Percentiles rank a stretch among this genome's conserved stretches.
These are phyloP conservation scores for Caloenas nicobarica DNA, from an alignment of 2,113 vertebrate species.

Conservation along the genomic window DNA sequence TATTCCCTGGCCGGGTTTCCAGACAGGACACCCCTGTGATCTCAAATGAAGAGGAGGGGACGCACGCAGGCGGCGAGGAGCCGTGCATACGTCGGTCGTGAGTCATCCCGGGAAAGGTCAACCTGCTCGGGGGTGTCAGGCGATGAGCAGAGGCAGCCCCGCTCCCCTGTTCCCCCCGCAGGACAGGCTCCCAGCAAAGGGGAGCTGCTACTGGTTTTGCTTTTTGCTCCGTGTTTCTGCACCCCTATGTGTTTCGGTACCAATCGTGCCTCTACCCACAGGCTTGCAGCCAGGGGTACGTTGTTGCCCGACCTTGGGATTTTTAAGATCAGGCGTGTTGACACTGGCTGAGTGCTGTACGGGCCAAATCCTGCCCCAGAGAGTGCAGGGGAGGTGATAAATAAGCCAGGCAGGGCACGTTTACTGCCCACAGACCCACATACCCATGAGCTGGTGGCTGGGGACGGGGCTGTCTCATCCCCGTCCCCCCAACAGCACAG, in stretches of 20 bases:
- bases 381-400: accelerated
- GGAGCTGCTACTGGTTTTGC: background rate
- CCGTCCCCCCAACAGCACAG: no score
- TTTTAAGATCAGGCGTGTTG: background rate
- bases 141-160: accelerated
- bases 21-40: background rate
- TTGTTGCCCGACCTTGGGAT: background rate
- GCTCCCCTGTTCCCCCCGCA: accelerated
- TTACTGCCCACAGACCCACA: background rate
- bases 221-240: background rate
- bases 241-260: accelerated
- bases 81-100: background rate
- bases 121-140: background rate
- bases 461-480: background rate
- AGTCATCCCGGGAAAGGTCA: background rate
- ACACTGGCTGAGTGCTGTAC: accelerated
- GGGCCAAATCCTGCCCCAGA: background rate
- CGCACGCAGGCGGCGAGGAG: background rate
- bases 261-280: accelerated
- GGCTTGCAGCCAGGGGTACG: accelerated
- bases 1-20: background rate
- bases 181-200: background rate
- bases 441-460: accelerated
- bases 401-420: background rate
- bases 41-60: background rate